Evolutionary conservation across 1,140 invertebrate genomes (phyloP).

Genomic region (Centruroides sculpturatus): DNA sequence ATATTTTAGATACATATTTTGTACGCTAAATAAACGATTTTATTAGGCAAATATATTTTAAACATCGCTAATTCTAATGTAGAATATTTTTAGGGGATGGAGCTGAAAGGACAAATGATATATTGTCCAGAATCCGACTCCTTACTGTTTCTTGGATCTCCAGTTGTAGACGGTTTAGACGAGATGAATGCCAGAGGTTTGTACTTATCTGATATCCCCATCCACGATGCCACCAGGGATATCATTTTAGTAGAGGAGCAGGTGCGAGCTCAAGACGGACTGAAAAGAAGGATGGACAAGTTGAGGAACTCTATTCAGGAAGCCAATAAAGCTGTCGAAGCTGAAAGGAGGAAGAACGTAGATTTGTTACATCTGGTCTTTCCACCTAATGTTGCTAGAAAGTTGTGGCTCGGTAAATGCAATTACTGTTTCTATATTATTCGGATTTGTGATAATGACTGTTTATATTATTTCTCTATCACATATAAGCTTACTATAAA

Average conservation of each 20-base stretch:
- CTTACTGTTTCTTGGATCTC: conserved; percentile 81
- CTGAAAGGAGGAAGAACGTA: conserved; percentile 88
- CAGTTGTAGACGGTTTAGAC: conserved; percentile 74
- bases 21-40: too few species aligned
- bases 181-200: conserved; percentile 84
- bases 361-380: conserved; percentile 87
- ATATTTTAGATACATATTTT: too few species aligned
- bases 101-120: conserved; percentile 95
- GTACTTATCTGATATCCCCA: conserved; percentile 89
- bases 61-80: too few species aligned
- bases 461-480: too few species aligned
- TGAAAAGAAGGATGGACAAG: conserved; percentile 87
- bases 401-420: conserved; percentile 67
- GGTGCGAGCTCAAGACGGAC: conserved; percentile 82
- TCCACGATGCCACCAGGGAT: conserved; percentile 82
- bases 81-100: conserved; percentile 46
- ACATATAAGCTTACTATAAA: too few species aligned
- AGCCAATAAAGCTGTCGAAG: conserved; percentile 75
- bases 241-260: conserved; percentile 90
- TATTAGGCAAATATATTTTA: too few species aligned
- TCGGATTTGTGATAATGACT: too few species aligned
- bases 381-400: conserved; percentile 80
- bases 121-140: conserved; percentile 78
- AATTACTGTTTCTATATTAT: too few species aligned
- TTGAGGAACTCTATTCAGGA: conserved; percentile 85